These are phyloP conservation scores for Platyrinchus mystaceus DNA, from an alignment of 2,797 vertebrate genomes.

Conservation along the genomic window DNA sequence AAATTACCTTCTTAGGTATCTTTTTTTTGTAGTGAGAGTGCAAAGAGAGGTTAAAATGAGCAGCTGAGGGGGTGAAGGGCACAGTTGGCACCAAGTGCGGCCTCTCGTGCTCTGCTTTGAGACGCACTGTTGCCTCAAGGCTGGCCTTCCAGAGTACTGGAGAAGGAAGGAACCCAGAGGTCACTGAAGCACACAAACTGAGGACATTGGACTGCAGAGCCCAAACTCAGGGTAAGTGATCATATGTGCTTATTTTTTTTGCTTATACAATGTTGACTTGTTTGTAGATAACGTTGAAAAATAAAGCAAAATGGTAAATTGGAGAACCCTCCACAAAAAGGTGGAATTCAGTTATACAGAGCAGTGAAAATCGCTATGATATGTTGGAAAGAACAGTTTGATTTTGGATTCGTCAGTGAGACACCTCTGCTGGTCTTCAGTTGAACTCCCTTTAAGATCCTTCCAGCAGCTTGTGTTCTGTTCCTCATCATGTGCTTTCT, in stretches of 20 bases:
- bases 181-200: slow-evolving; percentile 69
- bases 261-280: not conserved
- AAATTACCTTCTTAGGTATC: slow-evolving; percentile 78
- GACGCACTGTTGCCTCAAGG: slow-evolving; percentile 67
- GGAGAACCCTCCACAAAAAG: not conserved
- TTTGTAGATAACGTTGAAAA: not conserved
- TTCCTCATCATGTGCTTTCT: not conserved
- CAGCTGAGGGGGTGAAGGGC: slow-evolving; percentile 82
- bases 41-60: slow-evolving; percentile 87
- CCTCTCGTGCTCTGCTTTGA: slow-evolving; percentile 77
- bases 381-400: not conserved
- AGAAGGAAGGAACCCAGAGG: slow-evolving; percentile 52
- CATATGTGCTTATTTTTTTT: not conserved
- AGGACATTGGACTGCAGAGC: slow-evolving; percentile 91
- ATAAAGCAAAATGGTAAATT: not conserved
- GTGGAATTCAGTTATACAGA: not conserved
- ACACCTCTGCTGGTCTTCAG: not conserved
- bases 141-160: slow-evolving; percentile 63
- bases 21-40: slow-evolving; percentile 77
- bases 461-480: not conserved
- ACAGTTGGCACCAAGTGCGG: slow-evolving; percentile 89
- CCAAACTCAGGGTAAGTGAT: slow-evolving; percentile 88
- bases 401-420: not conserved
- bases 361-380: not conserved
- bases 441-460: not conserved